A percentile compares a stretch with the other conserved stretches of the same genome.
phyloP scores from a whole-genome alignment of 2,113 vertebrate species.

The Suncus etruscus region DNA sequence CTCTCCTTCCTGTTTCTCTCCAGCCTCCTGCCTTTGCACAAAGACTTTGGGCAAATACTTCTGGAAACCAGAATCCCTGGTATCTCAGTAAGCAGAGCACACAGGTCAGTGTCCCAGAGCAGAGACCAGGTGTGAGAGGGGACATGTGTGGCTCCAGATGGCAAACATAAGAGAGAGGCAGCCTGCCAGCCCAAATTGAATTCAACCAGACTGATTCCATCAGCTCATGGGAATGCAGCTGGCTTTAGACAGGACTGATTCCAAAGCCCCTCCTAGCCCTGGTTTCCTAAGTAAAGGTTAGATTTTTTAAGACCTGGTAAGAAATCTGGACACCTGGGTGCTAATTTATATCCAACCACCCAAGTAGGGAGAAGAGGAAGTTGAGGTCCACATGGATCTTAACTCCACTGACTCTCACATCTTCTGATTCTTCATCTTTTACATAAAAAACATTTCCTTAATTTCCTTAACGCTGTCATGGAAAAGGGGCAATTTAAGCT shows the following conservation, averaged over 20 bases:
- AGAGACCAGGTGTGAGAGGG: too few species aligned
- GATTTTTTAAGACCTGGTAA: background rate
- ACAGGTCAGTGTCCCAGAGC: background rate
- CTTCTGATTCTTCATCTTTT: background rate
- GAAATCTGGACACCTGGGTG: background rate
- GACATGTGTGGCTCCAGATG: background rate
- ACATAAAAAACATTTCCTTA: background rate
- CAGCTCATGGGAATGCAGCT: background rate
- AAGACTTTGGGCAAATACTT: background rate
- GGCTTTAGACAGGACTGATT: background rate
- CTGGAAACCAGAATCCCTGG: background rate
- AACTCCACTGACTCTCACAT: background rate
- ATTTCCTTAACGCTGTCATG: background rate
- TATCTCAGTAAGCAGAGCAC: too few species aligned
- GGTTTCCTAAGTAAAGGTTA: background rate
- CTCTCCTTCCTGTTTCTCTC: background rate
- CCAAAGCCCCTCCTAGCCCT: too few species aligned
- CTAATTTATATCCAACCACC: background rate
- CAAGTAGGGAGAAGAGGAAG: background rate
- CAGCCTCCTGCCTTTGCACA: accelerated
- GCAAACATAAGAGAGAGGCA: background rate
- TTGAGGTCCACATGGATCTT: background rate
- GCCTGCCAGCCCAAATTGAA: background rate
- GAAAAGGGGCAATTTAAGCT: background rate
- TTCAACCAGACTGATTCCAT: background rate